These are phyloP conservation scores for Sisyra terminalis DNA, from an alignment of 2,888 invertebrate species.

Conservation along the genomic window DNA sequence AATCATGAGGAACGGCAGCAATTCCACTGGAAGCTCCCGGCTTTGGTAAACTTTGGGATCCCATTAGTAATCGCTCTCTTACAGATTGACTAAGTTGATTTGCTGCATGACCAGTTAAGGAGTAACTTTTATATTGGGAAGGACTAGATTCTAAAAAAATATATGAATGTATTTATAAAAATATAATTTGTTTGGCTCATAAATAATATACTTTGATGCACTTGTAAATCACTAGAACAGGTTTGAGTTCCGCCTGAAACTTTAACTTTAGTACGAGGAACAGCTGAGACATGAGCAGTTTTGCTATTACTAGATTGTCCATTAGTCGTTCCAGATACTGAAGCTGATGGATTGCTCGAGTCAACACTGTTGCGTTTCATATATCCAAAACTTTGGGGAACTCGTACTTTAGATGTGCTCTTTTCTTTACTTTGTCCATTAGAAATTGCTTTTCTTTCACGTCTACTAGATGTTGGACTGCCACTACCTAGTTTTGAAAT, in stretches of 20 bases:
- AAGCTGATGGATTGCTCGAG: slow-evolving; percentile 22
- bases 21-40: slow-evolving; percentile 7
- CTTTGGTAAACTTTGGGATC: slow-evolving; percentile 76
- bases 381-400: slow-evolving; percentile 73
- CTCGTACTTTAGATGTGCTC: slow-evolving; percentile 47
- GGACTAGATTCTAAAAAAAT: not conserved
- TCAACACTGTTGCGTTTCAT: slow-evolving; percentile 46
- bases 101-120: slow-evolving; percentile 68
- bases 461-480: slow-evolving; percentile 24
- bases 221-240: slow-evolving; percentile 57
- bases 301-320: slow-evolving; percentile 20
- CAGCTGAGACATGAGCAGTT: slow-evolving; percentile 73
- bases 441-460: slow-evolving; percentile 20
- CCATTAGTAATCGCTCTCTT: slow-evolving; percentile 62
- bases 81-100: slow-evolving; percentile 77
- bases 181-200: not conserved
- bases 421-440: slow-evolving; percentile 30
- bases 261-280: slow-evolving; percentile 74
- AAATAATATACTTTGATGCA: slow-evolving; percentile 15
- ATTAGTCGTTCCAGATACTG: slow-evolving; percentile 1
- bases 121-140: slow-evolving; percentile 67
- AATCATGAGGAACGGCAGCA: slow-evolving; percentile 18
- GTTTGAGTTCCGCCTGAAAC: slow-evolving; percentile 85
- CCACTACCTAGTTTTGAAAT: slow-evolving; percentile 29
- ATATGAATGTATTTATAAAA: not conserved